phyloP scores from a whole-genome alignment of 2,797 vertebrate species.

The Mus minutoides region DNA sequence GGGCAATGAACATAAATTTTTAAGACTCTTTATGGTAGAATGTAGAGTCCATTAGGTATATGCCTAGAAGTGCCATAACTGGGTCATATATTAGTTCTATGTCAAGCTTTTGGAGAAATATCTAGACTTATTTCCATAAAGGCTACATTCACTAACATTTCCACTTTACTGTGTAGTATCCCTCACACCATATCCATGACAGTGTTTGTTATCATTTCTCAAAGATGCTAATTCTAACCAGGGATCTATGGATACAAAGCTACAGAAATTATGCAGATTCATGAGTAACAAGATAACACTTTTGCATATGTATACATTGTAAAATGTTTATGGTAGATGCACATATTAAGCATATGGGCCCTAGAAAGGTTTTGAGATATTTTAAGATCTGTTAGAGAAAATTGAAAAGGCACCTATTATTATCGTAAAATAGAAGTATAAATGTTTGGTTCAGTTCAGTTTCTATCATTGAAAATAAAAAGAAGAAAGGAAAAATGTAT shows the following conservation, averaged over 20 bases:
- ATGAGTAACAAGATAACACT: neutral
- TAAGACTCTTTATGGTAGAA: neutral
- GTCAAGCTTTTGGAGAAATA: neutral
- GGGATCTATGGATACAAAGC: neutral
- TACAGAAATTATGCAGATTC: neutral
- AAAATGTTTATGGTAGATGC: neutral
- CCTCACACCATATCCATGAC: neutral
- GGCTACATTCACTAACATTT: neutral
- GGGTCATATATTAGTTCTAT: neutral
- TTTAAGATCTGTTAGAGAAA: neutral
- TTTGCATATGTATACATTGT: neutral
- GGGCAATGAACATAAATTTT: neutral
- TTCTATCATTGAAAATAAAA: neutral
- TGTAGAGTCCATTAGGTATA: no score
- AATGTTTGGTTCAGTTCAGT: neutral
- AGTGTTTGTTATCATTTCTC: neutral
- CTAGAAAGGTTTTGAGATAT: neutral
- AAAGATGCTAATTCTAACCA: neutral
- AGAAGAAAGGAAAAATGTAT: neutral
- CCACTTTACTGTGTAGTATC: no score
- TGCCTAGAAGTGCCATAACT: no score
- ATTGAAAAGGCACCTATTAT: neutral
- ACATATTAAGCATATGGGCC: neutral
- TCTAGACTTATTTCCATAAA: neutral
- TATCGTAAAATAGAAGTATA: neutral